Percentiles rank a stretch among this genome's conserved stretches.
phyloP scores from a whole-genome alignment of 2,888 invertebrate genomes.

The Charanyca ferruginea region DNA sequence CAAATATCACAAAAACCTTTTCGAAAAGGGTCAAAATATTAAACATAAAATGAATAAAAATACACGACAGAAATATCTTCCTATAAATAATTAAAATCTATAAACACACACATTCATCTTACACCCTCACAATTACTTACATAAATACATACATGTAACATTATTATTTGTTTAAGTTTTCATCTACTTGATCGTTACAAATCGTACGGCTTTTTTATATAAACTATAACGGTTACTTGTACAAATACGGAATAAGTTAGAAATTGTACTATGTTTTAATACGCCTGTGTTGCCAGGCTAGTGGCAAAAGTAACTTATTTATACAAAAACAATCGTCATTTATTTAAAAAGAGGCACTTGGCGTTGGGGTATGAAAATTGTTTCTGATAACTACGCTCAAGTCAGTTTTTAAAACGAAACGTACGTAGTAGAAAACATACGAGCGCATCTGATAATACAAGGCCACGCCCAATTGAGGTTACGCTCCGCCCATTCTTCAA shows the following conservation, averaged over 20 bases:
- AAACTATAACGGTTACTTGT: constrained; percentile 58
- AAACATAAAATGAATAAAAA: constrained; percentile 1
- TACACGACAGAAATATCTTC: constrained; percentile 37
- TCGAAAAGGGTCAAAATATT: constrained; percentile 3
- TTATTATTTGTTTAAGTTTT: constrained; percentile 46
- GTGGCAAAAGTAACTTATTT: constrained; percentile 35
- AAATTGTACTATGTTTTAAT: constrained; percentile 65
- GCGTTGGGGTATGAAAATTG: constrained; percentile 16
- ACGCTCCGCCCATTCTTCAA: neutral
- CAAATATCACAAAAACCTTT: constrained; percentile 44
- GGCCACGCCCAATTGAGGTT: neutral
- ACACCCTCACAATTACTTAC: constrained; percentile 58
- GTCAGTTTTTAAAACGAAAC: constrained; percentile 2
- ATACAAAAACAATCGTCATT: constrained; percentile 39
- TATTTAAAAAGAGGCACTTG: constrained; percentile 32
- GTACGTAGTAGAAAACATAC: neutral
- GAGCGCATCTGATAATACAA: neutral
- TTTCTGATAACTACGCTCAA: constrained; percentile 29
- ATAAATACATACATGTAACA: constrained; percentile 63
- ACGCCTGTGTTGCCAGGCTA: constrained; percentile 18
- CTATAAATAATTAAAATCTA: constrained; percentile 52
- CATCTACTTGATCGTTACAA: constrained; percentile 62
- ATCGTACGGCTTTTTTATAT: constrained; percentile 41
- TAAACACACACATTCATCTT: constrained; percentile 47
- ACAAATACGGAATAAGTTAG: constrained; percentile 56